Conservation (phyloP, 2,888 invertebrate genomes). For the Capitulum mitella region DNA sequence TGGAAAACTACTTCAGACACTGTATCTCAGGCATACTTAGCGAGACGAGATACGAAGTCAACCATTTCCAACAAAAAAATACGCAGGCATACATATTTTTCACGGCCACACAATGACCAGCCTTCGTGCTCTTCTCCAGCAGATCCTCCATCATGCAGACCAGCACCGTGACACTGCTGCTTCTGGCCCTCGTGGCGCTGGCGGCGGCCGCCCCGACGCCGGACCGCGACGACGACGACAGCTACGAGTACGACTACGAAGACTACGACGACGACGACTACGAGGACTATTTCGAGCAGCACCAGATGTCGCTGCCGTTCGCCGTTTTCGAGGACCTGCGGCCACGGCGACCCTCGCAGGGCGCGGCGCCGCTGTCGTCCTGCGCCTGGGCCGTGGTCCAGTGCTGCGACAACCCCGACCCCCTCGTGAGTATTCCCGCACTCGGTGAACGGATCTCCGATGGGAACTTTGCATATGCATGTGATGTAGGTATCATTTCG, state of each 20-base stretch:
- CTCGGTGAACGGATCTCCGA: not conserved
- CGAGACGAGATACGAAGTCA: no score
- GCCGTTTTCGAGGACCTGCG: not conserved
- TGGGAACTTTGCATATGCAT: no score
- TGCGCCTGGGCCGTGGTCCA: not conserved
- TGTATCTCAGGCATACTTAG: no score
- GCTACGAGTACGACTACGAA: not conserved
- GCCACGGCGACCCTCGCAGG: not conserved
- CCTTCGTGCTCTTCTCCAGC: no score
- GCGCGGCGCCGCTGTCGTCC: not conserved
- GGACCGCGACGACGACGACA: not conserved
- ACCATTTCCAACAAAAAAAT: no score
- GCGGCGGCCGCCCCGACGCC: not conserved
- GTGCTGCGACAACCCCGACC: not conserved
- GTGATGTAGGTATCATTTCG: no score
- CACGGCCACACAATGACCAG: no score
- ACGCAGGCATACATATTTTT: no score
- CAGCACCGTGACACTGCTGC: not conserved
- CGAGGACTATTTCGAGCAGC: not conserved
- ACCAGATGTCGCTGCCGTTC: not conserved
- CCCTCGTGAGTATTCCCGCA: not conserved
- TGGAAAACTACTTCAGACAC: no score
- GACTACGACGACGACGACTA: not conserved
- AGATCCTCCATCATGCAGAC: not conserved
- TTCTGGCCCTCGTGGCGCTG: not conserved